Evolutionary conservation across 2,888 invertebrate species (phyloP).

Genomic region (Tiliacea aurago): DNA sequence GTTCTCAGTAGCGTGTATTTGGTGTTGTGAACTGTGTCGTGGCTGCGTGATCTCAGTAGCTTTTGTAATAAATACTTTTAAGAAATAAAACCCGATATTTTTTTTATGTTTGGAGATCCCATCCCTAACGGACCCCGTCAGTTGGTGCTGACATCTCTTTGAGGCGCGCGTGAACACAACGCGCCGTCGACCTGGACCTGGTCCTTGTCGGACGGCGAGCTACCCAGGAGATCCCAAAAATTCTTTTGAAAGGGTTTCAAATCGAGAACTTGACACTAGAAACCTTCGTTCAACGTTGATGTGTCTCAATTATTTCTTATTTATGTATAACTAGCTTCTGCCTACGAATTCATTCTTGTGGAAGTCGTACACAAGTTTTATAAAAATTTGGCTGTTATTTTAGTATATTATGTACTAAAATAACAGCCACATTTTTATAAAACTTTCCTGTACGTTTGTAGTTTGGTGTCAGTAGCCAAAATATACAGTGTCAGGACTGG

Average conservation of each 20-base stretch:
- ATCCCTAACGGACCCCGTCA: no score
- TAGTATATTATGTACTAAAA: no score
- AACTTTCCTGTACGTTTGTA: neutral
- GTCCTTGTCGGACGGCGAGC: no score
- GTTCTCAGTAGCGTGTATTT: conserved; percentile 56
- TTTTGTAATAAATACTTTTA: neutral
- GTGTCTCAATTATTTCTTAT: conserved; percentile 1
- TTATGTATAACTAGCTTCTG: neutral
- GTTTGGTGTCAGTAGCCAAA: no score
- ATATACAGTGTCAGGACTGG: no score
- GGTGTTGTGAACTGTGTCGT: no score
- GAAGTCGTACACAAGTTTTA: neutral
- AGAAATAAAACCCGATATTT: neutral
- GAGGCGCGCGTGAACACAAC: no score
- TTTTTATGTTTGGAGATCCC: neutral
- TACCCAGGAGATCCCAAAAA: no score
- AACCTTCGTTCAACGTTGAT: neutral
- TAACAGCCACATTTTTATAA: neutral
- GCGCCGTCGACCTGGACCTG: no score
- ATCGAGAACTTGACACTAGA: neutral
- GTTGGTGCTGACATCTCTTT: no score
- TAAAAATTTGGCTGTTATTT: no score
- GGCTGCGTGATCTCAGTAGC: conserved; percentile 32
- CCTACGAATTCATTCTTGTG: neutral
- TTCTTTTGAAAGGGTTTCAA: neutral